phyloP scores from a whole-genome alignment of 2,797 vertebrate species.

The Corythornis leucogaster region DNA sequence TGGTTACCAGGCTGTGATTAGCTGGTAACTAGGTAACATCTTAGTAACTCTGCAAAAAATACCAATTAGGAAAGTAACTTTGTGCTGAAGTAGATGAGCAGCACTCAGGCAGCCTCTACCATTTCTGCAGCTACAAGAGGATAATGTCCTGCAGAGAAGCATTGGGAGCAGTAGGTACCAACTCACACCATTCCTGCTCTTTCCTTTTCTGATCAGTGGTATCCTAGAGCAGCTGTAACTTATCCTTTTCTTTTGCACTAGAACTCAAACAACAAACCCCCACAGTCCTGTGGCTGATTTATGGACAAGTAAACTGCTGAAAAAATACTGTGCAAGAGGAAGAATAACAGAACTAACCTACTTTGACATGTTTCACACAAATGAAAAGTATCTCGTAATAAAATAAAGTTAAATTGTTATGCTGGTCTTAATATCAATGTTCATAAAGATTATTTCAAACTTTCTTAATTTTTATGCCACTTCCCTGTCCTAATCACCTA shows the following conservation, averaged over 20 bases:
- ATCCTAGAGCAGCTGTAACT: background rate
- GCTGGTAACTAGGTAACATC: constrained; percentile 31
- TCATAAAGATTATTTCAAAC: background rate
- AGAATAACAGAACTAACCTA: background rate
- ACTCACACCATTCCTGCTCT: background rate
- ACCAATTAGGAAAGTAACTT: background rate
- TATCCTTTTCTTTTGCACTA: background rate
- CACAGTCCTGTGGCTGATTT: background rate
- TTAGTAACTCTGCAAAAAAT: background rate
- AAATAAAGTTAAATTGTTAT: background rate
- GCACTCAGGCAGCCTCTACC: background rate
- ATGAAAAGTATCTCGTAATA: background rate
- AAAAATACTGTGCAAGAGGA: background rate
- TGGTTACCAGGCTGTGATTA: background rate
- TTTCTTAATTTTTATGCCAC: background rate
- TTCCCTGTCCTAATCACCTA: background rate
- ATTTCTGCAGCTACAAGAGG: background rate
- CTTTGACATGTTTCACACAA: background rate
- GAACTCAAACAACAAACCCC: background rate
- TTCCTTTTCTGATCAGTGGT: background rate
- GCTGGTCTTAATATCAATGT: background rate
- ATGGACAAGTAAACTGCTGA: background rate
- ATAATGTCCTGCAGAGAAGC: rapidly evolving
- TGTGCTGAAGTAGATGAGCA: background rate
- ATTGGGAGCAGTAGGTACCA: background rate